Percentiles rank a stretch among this genome's conserved stretches.
Conservation (phyloP, 2,888 invertebrate genomes). For the Hetaerina titia region DNA sequence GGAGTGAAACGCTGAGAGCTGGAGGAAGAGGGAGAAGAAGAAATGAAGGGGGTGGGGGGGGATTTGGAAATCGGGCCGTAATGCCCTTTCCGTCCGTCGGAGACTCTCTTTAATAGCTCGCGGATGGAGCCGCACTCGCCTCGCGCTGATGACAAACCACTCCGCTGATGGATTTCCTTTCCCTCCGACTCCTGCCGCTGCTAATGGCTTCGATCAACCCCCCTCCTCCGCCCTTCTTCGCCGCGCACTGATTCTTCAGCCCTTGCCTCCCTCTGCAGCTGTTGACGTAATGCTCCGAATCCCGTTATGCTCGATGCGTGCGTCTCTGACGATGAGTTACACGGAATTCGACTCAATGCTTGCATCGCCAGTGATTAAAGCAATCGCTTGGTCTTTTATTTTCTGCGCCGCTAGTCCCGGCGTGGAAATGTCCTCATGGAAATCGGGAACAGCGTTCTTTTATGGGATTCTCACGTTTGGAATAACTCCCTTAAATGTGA, state of each 20-base stretch:
- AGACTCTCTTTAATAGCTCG: constrained; percentile 29
- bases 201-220: constrained; percentile 65
- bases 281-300: constrained; percentile 47
- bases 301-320: not conserved
- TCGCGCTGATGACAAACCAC: constrained; percentile 58
- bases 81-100: constrained; percentile 23
- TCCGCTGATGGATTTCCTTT: constrained; percentile 64
- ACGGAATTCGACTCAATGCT: not conserved
- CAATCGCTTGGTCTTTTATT: not conserved
- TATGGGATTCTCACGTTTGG: not conserved
- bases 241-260: not conserved
- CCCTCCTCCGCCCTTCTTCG: not conserved
- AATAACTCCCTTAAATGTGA: too few species aligned
- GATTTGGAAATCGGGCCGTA: not conserved
- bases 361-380: not conserved
- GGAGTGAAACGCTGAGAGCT: not conserved
- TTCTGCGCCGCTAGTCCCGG: not conserved
- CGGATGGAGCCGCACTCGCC: not conserved
- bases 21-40: not conserved
- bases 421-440: not conserved
- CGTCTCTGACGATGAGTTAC: not conserved
- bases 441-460: not conserved
- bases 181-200: not conserved
- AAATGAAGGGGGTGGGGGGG: not conserved
- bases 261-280: not conserved